These are phyloP conservation scores for Stigmatopora argus DNA, from an alignment of 2,113 vertebrate genomes.

Conservation along the genomic window DNA sequence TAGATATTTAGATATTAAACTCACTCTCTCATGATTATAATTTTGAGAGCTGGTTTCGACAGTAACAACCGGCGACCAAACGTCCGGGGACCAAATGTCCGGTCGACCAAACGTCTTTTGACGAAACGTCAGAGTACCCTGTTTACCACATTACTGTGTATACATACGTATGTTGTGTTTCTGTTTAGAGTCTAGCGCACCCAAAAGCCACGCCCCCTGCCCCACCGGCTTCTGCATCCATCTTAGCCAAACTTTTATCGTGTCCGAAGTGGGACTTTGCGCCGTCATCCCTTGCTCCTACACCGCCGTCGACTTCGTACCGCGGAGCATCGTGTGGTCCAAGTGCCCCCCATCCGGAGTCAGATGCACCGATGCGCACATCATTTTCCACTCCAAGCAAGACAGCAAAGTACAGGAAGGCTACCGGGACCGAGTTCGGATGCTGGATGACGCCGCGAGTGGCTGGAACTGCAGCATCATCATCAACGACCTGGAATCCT, in stretches of 20 bases:
- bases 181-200: background rate
- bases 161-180: background rate
- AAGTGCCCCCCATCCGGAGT: background rate
- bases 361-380: background rate
- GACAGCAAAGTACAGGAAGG: background rate
- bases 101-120: too few species aligned
- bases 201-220: background rate
- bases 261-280: slow-evolving; percentile 46
- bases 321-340: slow-evolving; percentile 31
- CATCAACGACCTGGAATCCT: slow-evolving; percentile 33
- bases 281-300: slow-evolving; percentile 42
- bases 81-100: too few species aligned
- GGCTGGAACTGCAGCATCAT: slow-evolving; percentile 39
- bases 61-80: too few species aligned
- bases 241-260: background rate
- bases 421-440: slow-evolving; percentile 27
- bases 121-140: too few species aligned
- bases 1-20: too few species aligned
- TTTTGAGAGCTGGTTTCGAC: too few species aligned
- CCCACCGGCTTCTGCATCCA: background rate
- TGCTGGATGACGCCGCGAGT: slow-evolving; percentile 25
- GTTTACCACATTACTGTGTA: too few species aligned
- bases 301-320: accelerated
- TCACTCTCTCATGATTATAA: too few species aligned
- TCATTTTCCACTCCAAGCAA: slow-evolving; percentile 14